Percentiles rank a stretch among this genome's conserved stretches.
Evolutionary conservation across 2,113 vertebrate species (phyloP).

Genomic region (Pseudorhombus dupliciocellatus): DNA sequence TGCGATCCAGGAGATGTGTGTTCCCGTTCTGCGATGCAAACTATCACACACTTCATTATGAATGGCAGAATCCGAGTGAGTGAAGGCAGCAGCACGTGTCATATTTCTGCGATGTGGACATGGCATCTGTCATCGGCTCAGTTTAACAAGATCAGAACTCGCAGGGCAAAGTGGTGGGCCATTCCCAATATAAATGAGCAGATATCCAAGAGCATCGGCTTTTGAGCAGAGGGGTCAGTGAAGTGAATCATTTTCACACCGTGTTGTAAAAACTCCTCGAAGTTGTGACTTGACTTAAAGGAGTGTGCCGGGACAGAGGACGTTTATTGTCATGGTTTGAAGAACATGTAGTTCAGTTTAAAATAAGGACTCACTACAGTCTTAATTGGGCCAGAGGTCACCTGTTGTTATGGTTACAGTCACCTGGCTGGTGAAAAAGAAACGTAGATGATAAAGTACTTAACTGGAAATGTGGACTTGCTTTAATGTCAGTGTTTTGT

Average conservation of each 20-base stretch:
- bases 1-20: conserved; percentile 29
- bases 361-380: no score
- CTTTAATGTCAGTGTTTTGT: no score
- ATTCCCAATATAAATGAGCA: not conserved
- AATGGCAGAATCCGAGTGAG: conserved; percentile 36
- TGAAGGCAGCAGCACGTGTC: conserved; percentile 1
- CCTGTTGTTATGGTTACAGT: no score
- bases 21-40: conserved; percentile 26
- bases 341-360: no score
- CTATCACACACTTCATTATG: conserved; percentile 36
- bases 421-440: not conserved
- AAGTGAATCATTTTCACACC: not conserved
- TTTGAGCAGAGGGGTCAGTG: not conserved
- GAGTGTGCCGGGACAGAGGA: no score
- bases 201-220: not conserved
- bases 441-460: not conserved
- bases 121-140: not conserved
- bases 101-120: not conserved
- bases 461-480: not conserved
- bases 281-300: not conserved
- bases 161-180: not conserved
- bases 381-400: no score
- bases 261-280: not conserved
- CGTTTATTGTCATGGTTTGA: no score
- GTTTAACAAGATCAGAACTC: not conserved